Evolutionary conservation across 2,888 invertebrate species (phyloP), one percentile per base, ranked within the genome.

Genomic region (Eilema sororculum): DNA sequence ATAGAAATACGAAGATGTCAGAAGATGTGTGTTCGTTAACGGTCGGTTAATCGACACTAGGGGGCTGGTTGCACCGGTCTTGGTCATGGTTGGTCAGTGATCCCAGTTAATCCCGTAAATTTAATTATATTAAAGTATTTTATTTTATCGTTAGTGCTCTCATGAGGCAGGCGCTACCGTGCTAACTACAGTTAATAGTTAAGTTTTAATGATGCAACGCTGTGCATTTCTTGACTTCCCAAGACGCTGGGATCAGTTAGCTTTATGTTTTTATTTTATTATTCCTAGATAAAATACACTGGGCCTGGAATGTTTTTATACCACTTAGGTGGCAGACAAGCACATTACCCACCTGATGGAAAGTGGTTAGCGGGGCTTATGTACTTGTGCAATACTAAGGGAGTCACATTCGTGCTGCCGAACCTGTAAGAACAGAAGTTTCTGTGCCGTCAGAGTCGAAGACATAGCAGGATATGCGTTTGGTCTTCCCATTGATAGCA

Each of bases 121-220:
- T 20, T 46, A 46, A 46, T 46, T 41, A 46, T 46, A 41, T 41
- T 20, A 46, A 46, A 46, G 46, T 46, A 46, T 46, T 46, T 20
- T 46, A 20, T 46, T 46, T 46, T 46, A 46, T 46, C 20, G 61
- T 56, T 33, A 64, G 46, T 63, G 6, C 60, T 66, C 61, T 37
- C 9, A 37, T 59, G 65, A 65, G 65, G 37, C 79, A 81, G 80
- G 68, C 79, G 80, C 24, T 20, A 71, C 69, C 66, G 52, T 46
- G 13, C 33, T 68, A 75, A 73, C 74, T 63, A 30, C 58, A 67
- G 71, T 72, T 75, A 52, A 63, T 58, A 67, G 71, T 71, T 74
- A 68, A n/a, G 28, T 74, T 74, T 74, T 66, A 67, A 69, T 70
- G 58, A 28, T 25, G 57, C 62, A 22, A 62, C 65, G 67, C 65